Conservation (phyloP, 2,113 vertebrate genomes). For the Ciconia boyciana region DNA sequence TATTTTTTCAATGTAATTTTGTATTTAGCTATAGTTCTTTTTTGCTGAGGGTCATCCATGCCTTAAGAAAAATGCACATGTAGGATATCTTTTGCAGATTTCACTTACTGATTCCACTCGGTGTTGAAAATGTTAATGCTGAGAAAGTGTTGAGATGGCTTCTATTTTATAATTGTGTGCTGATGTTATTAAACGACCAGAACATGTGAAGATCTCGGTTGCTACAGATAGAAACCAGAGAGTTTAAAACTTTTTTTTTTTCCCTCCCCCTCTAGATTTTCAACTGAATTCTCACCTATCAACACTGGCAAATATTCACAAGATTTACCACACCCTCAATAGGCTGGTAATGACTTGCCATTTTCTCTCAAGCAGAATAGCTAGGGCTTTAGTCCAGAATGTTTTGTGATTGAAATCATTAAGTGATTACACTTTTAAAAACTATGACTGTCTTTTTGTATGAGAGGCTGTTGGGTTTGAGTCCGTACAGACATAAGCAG, state of each 20-base stretch:
- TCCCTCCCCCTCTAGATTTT: conserved; percentile 81
- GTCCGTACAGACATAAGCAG: not conserved
- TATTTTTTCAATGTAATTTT: not conserved
- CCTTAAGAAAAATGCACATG: not conserved
- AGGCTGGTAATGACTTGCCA: conserved; percentile 89
- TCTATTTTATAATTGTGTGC: not conserved
- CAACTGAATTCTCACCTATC: conserved; percentile 98
- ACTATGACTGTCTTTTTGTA: not conserved
- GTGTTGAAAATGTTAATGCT: not conserved
- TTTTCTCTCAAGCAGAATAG: conserved; percentile 55
- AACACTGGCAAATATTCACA: conserved; percentile 99
- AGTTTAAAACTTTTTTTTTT: not conserved
- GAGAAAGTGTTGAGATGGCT: not conserved
- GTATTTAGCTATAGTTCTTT: not conserved
- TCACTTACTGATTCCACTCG: not conserved
- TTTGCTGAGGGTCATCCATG: not conserved
- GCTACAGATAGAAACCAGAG: not conserved
- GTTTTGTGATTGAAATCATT: not conserved
- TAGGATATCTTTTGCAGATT: not conserved
- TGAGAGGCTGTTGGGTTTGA: not conserved
- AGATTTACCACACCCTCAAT: conserved; percentile 99
- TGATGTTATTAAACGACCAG: not conserved
- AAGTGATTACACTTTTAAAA: not conserved
- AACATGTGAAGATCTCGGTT: not conserved
- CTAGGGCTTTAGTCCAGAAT: not conserved